Conservation (phyloP, 2,797 vertebrate genomes). For the Champsocephalus esox region DNA sequence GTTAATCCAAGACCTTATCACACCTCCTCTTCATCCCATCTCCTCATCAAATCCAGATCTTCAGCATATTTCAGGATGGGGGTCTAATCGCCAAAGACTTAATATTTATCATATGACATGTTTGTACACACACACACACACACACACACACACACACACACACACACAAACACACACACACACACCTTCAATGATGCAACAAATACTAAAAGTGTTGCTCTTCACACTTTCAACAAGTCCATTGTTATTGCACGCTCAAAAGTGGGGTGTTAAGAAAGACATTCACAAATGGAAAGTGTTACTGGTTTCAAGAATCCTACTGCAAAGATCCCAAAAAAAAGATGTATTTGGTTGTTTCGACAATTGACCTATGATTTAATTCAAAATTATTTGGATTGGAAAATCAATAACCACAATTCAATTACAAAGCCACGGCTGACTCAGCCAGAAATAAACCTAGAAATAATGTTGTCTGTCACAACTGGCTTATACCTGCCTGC, state of each 20-base stretch:
- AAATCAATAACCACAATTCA: constrained; percentile 56
- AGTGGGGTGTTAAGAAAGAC: neutral
- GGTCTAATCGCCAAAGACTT: too few species aligned
- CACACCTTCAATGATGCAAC: neutral
- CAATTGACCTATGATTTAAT: constrained; percentile 20
- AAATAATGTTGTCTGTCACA: constrained; percentile 2
- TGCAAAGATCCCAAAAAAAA: too few species aligned
- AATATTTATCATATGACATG: too few species aligned
- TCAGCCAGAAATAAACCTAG: constrained; percentile 12
- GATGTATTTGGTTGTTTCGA: too few species aligned
- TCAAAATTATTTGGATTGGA: constrained; percentile 35
- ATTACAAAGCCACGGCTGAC: constrained; percentile 15
- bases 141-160: neutral
- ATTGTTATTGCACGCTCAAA: neutral
- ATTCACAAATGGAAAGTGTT: neutral
- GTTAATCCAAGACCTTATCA: too few species aligned
- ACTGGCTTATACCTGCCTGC: constrained; percentile 2
- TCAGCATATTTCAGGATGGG: too few species aligned
- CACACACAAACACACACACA: too few species aligned
- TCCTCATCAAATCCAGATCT: too few species aligned
- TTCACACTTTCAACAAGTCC: neutral
- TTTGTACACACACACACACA: neutral
- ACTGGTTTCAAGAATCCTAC: too few species aligned
- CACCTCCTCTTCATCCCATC: too few species aligned
- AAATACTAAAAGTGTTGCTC: neutral